Percentiles rank a stretch among this genome's conserved stretches.
These are phyloP conservation scores for Chroicocephalus ridibundus DNA, from an alignment of 2,113 vertebrate species.

Conservation along the genomic window DNA sequence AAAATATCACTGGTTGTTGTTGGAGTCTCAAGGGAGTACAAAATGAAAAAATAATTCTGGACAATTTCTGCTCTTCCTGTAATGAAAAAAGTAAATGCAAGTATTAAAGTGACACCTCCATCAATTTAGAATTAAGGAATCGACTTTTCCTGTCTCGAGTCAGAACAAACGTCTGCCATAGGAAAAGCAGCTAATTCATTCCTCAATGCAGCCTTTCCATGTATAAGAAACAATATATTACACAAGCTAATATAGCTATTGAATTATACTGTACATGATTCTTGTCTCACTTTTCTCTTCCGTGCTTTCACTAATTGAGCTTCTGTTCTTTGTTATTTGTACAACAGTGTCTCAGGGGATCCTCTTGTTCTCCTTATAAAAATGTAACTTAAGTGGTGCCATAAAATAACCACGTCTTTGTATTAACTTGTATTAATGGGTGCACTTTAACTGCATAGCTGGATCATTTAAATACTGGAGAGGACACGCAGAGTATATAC, in stretches of 20 bases:
- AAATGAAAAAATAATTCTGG: constrained; percentile 13
- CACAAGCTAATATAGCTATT: background rate
- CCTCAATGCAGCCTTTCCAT: background rate
- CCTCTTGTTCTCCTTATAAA: constrained; percentile 8
- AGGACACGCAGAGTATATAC: background rate
- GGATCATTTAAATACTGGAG: background rate
- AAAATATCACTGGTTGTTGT: background rate
- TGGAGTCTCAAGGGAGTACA: background rate
- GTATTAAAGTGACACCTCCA: constrained; percentile 30
- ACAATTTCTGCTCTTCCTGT: background rate
- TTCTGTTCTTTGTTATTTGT: constrained; percentile 10
- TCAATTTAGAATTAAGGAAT: constrained; percentile 49
- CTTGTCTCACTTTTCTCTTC: constrained; percentile 4
- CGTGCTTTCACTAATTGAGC: constrained; percentile 4
- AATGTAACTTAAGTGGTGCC: background rate
- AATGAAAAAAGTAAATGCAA: constrained; percentile 48
- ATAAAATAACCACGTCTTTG: background rate
- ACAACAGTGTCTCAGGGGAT: background rate
- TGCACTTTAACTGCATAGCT: background rate
- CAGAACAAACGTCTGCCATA: background rate
- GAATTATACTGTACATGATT: background rate
- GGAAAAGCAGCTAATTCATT: constrained; percentile 14
- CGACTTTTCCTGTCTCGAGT: background rate
- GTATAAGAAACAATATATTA: background rate
- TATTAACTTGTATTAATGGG: constrained; percentile 8